Evolutionary conservation across 92 coral and sea anemone species (phyloP).

Genomic region (Bergia sp.): DNA sequence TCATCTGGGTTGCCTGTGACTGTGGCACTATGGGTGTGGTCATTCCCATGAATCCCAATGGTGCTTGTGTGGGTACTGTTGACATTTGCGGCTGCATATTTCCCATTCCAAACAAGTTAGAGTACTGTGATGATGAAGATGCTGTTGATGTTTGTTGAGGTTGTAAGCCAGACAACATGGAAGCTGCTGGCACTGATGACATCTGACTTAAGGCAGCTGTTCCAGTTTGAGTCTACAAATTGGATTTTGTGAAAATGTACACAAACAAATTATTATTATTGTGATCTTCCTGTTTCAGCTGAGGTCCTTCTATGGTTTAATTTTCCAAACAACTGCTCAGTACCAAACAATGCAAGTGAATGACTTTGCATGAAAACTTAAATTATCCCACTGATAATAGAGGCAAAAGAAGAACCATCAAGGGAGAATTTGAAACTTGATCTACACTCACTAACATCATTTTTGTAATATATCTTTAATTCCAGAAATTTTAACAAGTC

Average conservation of each 20-base stretch:
- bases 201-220: background rate
- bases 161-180: slow-evolving; percentile 35
- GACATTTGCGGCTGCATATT: slow-evolving; percentile 35
- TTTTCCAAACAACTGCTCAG: no score
- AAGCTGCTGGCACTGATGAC: slow-evolving; percentile 15
- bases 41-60: slow-evolving; percentile 25
- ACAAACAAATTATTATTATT: background rate
- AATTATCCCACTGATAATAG: background rate
- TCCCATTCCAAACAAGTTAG: slow-evolving; percentile 25
- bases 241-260: background rate
- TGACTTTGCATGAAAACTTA: no score
- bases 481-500: no score
- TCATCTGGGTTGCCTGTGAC: slow-evolving; percentile 25
- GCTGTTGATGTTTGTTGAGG: background rate
- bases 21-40: slow-evolving; percentile 1
- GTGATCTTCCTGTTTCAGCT: background rate
- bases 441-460: no score
- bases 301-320: background rate
- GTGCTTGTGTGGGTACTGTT: slow-evolving; percentile 22
- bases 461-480: no score
- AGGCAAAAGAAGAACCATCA: no score
- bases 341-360: no score
- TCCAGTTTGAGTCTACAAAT: slow-evolving; percentile 9
- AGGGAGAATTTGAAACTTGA: no score
- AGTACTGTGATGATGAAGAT: slow-evolving; percentile 21